A percentile compares a stretch with the other conserved stretches of the same genome.
These are phyloP conservation scores for Cantharis rufa DNA, from an alignment of 2,888 invertebrate species.

Conservation along the genomic window DNA sequence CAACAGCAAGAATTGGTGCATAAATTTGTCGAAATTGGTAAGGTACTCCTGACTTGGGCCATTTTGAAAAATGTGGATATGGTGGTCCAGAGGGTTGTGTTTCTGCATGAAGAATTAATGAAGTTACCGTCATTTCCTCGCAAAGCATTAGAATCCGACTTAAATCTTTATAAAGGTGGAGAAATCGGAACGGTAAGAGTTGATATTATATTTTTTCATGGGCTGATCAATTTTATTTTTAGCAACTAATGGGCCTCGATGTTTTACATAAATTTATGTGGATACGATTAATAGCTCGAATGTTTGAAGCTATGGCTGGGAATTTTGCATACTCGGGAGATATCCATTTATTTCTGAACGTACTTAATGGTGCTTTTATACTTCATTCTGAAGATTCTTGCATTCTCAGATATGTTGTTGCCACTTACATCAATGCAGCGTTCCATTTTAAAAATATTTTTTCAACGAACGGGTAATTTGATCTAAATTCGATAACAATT, in stretches of 20 bases:
- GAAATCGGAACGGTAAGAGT: conserved; percentile 77
- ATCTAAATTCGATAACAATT: conserved; percentile 34
- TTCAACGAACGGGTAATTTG: conserved; percentile 84
- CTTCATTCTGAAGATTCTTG: conserved; percentile 96
- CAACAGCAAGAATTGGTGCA: conserved; percentile 88
- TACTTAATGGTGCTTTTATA: conserved; percentile 94
- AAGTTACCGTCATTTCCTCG: conserved; percentile 97
- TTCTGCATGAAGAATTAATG: conserved; percentile 97
- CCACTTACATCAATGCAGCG: conserved; percentile 96
- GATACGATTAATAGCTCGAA: conserved; percentile 92
- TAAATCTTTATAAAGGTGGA: conserved; percentile 88
- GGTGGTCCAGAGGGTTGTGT: conserved; percentile 96
- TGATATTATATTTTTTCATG: not conserved
- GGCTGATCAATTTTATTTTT: conserved; percentile 31
- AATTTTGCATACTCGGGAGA: conserved; percentile 97
- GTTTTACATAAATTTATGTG: conserved; percentile 99
- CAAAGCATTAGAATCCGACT: conserved; percentile 95
- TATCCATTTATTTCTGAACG: conserved; percentile 96
- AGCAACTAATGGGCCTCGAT: conserved; percentile 89
- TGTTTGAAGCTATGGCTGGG: conserved; percentile 98
- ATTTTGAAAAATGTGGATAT: conserved; percentile 90
- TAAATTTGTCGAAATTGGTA: conserved; percentile 97
- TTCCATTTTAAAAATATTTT: conserved; percentile 99
- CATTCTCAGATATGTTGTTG: conserved; percentile 92
- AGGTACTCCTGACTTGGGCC: conserved; percentile 89